Evolutionary conservation across 1,140 invertebrate species (phyloP), one percentile per base, ranked within the genome.

Genomic region (Drosophila eugracilis): DNA sequence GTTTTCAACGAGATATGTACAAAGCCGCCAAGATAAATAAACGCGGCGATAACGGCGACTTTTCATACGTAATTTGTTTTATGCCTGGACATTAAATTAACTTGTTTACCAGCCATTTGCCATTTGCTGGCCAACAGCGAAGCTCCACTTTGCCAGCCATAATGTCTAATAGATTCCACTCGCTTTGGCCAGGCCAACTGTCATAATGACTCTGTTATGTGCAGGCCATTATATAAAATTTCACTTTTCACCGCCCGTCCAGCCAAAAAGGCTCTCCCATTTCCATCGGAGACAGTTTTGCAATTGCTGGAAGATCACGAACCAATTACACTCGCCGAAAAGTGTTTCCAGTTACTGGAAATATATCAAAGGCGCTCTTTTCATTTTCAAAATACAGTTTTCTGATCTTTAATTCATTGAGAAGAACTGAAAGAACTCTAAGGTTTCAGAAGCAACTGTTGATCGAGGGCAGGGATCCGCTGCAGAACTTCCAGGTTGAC

Each of bases 61-160:
- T 73, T 86, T 85, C 69, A 88, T 88, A 85, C 78, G 81, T 85
- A 85, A 85, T 88, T 85, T 85, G 63, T 62, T 88, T 88, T 81
- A 81, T 85, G 81, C 84, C 73, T 88, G 81, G 73, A 88, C 77
- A 85, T 85, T 77, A 88, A 85, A 85, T 85, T 86, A 85, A 85
- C 81, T 85, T 80, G 81, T 85, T 85, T 85, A 22, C 55, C 63
- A 79, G 58, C 70, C 45, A 26, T 30, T 69, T 55, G 19, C 67
- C 62, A 65, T 45, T 71, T 45, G 45, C 58, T 60, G 75, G 50
- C 14, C 69, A 48, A 54, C 42, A 55, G 42, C 47, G 69, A 50
- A 36, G 59, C 55, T 53, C 28, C 36, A 21, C 36, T 58, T 76
- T 85, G 41, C 41, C n/a, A 22, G 42, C 42, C n/a, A 22, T 44